Conservation (phyloP, 2,113 vertebrate species). For the Callaeas wilsoni region DNA sequence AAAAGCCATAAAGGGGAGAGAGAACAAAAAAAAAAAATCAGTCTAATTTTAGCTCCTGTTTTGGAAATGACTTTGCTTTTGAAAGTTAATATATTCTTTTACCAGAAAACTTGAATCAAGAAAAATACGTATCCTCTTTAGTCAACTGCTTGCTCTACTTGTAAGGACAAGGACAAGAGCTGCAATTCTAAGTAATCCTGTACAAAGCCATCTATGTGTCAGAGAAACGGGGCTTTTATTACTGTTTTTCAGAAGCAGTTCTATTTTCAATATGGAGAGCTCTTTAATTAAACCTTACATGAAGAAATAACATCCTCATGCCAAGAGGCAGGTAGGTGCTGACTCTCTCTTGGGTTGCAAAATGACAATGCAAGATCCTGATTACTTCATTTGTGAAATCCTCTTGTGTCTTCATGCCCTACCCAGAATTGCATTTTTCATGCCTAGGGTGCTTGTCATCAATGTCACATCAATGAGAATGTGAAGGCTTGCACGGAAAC, state of each 20-base stretch:
- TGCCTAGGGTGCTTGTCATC: neutral
- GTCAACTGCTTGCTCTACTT: neutral
- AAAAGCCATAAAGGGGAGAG: slow-evolving; percentile 13
- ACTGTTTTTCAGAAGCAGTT: neutral
- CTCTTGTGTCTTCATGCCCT: neutral
- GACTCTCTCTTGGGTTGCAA: neutral
- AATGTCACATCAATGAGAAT: neutral
- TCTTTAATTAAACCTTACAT: neutral
- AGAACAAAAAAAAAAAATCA: neutral
- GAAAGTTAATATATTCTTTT: slow-evolving; percentile 10
- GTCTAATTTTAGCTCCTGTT: slow-evolving; percentile 42
- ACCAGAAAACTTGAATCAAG: slow-evolving; percentile 8
- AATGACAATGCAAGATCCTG: neutral
- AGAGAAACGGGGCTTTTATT: neutral
- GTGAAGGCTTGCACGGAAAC: neutral
- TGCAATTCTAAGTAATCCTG: neutral
- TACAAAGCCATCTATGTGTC: neutral
- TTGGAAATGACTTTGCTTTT: slow-evolving; percentile 33
- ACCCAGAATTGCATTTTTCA: neutral
- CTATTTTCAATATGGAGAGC: neutral
- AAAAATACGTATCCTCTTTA: neutral
- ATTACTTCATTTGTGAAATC: neutral
- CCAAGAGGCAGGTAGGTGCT: neutral
- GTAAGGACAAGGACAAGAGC: neutral
- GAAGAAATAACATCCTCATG: neutral